Percentiles rank a stretch among this genome's conserved stretches.
phyloP scores from a whole-genome alignment of 2,797 vertebrate species.

The Orientallactaga sibirica region DNA sequence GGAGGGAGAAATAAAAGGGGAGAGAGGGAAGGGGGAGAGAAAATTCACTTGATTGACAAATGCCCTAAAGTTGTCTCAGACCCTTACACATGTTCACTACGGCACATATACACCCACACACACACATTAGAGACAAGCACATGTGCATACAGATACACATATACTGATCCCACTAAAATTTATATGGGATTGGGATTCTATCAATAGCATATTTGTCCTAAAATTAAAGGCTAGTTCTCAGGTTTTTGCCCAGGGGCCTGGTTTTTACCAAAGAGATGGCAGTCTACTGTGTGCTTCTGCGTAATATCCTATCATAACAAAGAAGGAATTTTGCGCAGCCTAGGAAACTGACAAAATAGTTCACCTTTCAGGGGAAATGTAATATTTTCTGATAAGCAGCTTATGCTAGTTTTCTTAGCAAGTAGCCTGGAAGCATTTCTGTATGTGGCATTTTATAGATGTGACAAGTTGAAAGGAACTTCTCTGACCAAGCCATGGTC shows the following conservation, averaged over 20 bases:
- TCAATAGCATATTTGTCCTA: not conserved
- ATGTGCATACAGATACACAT: not conserved
- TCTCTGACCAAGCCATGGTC: constrained; percentile 90
- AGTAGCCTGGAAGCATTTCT: constrained; percentile 91
- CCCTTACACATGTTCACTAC: too few species aligned
- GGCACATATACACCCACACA: too few species aligned
- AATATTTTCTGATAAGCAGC: constrained; percentile 97
- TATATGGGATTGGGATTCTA: not conserved
- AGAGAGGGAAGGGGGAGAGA: not conserved
- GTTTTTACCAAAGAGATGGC: constrained; percentile 75
- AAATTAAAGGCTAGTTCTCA: constrained; percentile 60
- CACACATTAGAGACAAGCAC: too few species aligned
- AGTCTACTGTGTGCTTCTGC: constrained; percentile 88
- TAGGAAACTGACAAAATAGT: constrained; percentile 92
- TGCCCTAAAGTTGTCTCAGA: too few species aligned
- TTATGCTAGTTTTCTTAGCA: constrained; percentile 93
- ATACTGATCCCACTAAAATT: not conserved
- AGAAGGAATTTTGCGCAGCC: constrained; percentile 90
- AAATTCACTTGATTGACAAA: not conserved
- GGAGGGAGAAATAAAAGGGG: not conserved
- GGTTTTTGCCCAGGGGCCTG: constrained; percentile 54
- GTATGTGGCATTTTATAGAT: constrained; percentile 89
- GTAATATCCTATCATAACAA: constrained; percentile 91
- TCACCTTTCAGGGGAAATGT: constrained; percentile 91
- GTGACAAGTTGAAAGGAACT: constrained; percentile 91